Percentiles rank a stretch among this genome's conserved stretches.
Conservation (phyloP, 2,888 invertebrate genomes). For the Ochropleura leucogaster region DNA sequence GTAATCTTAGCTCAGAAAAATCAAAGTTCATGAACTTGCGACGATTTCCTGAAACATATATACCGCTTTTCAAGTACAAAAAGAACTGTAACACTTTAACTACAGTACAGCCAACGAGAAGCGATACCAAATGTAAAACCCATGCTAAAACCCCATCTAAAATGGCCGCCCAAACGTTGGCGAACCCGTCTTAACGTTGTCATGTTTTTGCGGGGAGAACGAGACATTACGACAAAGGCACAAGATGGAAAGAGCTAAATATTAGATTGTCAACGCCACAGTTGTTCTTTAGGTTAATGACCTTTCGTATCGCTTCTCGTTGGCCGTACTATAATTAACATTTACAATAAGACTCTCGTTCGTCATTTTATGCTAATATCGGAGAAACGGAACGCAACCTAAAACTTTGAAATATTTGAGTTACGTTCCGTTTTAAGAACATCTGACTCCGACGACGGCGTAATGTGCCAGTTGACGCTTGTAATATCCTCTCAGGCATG, state of each 20-base stretch:
- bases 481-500: neutral
- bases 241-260: too few relatives aligned
- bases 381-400: neutral
- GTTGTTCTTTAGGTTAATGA: too few relatives aligned
- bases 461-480: neutral
- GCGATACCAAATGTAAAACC: too few relatives aligned
- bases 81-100: neutral
- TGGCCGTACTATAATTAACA: too few relatives aligned
- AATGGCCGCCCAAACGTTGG: too few relatives aligned
- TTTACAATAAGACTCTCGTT: neutral
- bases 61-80: neutral
- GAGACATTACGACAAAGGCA: too few relatives aligned
- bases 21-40: neutral
- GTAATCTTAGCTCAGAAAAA: neutral
- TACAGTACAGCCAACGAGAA: too few relatives aligned
- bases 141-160: too few relatives aligned
- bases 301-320: too few relatives aligned
- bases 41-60: neutral
- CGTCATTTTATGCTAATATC: neutral
- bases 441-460: neutral
- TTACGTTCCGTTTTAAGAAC: neutral
- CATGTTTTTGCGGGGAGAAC: too few relatives aligned
- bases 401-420: neutral
- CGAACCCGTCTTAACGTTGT: too few relatives aligned
- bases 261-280: too few relatives aligned